Percentiles rank a stretch among this genome's conserved stretches.
Conservation (phyloP, 2,888 invertebrate species). For the Ophraella communa region DNA sequence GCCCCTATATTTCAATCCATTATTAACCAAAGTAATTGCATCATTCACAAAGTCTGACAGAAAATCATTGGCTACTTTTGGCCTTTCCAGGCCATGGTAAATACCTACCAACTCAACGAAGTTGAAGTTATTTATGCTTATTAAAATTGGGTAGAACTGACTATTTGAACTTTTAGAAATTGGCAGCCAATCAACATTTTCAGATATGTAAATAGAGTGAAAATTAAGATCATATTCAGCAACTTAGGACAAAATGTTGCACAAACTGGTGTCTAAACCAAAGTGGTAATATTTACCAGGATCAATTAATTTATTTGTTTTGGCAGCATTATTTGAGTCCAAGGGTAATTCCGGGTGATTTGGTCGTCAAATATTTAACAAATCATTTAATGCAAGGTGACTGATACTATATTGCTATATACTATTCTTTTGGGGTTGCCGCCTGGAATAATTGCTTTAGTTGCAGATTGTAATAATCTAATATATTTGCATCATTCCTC, state of each 20-base stretch:
- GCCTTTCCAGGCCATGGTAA: constrained; percentile 33
- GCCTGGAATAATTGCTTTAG: no score
- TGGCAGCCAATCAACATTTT: constrained; percentile 16
- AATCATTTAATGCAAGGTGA: not conserved
- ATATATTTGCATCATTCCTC: no score
- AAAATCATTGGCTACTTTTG: constrained; percentile 26
- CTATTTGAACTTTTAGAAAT: constrained; percentile 21
- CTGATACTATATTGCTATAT: no score
- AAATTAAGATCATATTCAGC: not conserved
- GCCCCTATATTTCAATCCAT: constrained; percentile 30
- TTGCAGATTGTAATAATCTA: no score
- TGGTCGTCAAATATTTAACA: not conserved
- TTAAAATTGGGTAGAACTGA: constrained; percentile 20
- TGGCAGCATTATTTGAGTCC: not conserved
- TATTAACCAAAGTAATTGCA: constrained; percentile 17
- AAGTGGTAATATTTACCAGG: constrained; percentile 25
- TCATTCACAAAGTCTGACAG: constrained; percentile 34
- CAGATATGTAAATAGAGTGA: not conserved
- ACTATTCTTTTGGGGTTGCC: no score
- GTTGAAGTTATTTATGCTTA: constrained; percentile 9
- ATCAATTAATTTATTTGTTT: constrained; percentile 1
- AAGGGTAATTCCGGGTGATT: not conserved
- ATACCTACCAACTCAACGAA: constrained; percentile 23
- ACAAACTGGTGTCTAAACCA: constrained; percentile 12
- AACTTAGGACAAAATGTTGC: constrained; percentile 2